A percentile compares a stretch with the other conserved stretches of the same genome.
phyloP scores from a whole-genome alignment of 2,797 vertebrate genomes.

The Atherinosoma microstoma region DNA sequence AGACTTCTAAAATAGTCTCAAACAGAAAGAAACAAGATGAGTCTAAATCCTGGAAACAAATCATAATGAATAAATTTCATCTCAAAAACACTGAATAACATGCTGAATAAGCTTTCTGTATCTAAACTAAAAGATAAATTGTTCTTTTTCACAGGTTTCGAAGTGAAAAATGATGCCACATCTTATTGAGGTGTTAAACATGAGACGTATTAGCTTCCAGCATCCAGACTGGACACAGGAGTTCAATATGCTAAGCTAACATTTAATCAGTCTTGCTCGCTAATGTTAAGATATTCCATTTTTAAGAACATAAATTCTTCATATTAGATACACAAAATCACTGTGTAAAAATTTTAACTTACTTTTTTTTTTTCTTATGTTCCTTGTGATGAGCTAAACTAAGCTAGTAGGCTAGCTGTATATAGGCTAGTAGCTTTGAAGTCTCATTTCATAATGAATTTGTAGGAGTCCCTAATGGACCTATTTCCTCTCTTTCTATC shows the following conservation, averaged over 20 bases:
- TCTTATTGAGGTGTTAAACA: too few relatives aligned
- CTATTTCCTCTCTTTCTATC: conserved; percentile 27
- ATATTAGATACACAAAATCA: background rate
- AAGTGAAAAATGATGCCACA: too few relatives aligned
- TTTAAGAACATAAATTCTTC: background rate
- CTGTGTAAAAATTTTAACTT: background rate
- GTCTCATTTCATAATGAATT: background rate
- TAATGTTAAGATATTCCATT: background rate
- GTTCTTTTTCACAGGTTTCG: too few relatives aligned
- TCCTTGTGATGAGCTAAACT: background rate
- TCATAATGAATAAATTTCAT: background rate
- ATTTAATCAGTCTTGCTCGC: background rate
- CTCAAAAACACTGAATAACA: background rate
- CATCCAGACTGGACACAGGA: background rate
- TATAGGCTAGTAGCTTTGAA: background rate
- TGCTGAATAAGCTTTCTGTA: background rate
- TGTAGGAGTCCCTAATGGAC: background rate
- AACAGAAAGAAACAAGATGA: background rate
- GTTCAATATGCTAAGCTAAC: background rate
- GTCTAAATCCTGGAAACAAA: background rate
- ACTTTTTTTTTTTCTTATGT: background rate
- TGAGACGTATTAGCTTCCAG: background rate
- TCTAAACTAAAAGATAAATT: background rate
- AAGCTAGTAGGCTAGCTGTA: background rate
- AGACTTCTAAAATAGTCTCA: conserved; percentile 6